Percentiles rank a stretch among this genome's conserved stretches.
Evolutionary conservation across 2,797 vertebrate species (phyloP).

Genomic region (Neoniphon sammara): DNA sequence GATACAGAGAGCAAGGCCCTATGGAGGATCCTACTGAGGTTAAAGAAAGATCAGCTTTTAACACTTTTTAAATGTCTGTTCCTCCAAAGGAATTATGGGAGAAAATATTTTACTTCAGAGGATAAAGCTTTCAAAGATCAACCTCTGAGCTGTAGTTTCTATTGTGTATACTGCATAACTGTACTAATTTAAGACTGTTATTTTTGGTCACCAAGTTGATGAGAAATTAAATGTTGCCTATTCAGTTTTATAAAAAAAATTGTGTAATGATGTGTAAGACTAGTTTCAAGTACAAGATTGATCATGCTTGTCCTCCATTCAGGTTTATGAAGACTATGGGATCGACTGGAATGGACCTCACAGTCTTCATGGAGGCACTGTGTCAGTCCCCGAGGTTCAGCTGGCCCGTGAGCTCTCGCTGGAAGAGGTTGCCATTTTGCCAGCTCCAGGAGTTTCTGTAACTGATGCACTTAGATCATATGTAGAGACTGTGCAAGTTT

Average conservation of each 20-base stretch:
- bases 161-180: too few relatives aligned
- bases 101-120: not conserved
- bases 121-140: too few relatives aligned
- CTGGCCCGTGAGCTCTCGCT: conserved; percentile 17
- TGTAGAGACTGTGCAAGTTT: conserved; percentile 10
- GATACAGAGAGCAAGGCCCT: conserved; percentile 2
- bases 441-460: conserved; percentile 6
- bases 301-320: conserved; percentile 21
- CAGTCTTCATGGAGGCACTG: conserved; percentile 9
- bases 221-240: conserved; percentile 9
- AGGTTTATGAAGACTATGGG: conserved; percentile 20
- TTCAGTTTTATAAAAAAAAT: too few relatives aligned
- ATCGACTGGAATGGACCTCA: conserved; percentile 34
- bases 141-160: conserved; percentile 1
- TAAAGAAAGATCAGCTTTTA: not conserved
- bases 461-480: conserved; percentile 15
- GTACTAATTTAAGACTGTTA: not conserved
- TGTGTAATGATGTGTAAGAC: conserved; percentile 11
- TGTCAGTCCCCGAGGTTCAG: conserved; percentile 24
- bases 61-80: not conserved
- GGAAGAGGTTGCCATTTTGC: conserved; percentile 23
- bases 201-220: conserved; percentile 6
- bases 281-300: conserved; percentile 20
- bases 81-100: too few relatives aligned
- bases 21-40: not conserved